Evolutionary conservation across 2,888 invertebrate genomes (phyloP), one percentile per base, ranked within the genome.

Genomic region (Orchestes rusci): DNA sequence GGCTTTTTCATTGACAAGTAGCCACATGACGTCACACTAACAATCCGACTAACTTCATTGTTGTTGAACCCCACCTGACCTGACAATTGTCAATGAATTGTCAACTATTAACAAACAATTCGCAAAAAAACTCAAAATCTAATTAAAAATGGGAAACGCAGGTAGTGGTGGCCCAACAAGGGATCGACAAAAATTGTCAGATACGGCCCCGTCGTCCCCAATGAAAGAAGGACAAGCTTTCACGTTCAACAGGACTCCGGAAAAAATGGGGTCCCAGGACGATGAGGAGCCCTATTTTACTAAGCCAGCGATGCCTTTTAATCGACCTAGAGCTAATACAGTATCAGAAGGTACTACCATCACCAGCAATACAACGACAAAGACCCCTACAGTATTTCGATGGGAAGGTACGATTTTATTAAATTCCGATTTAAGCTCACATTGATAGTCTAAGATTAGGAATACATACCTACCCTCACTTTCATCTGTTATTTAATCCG

Each of bases 311-410:
- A 23, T 27, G 13, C 70, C 70, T 20, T 72, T 69, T 56, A 68
- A 71, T 39, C 73, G 84, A 42, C 80, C 78, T 53, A 74, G 85
- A 55, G 80, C 85, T 16, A 82, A 83, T 58, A 85, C 86, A 29
- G 58, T 59, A 28, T 59, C 58, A 13, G 59, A 59, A 35, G 58
- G 58, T 3, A 54, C 55, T n/a, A 53, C 48, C 75, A 74, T 48
- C 76, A 71, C 49, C 77, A 65, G 58, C 70, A 39, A 16, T 35
- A 74, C 74, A 55, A 73, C 74, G 56, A 48, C 64, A 29, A 66
- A 83, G 70, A 82, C 84, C 39, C 95, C 95, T 2, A 95, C 95
- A 40, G 94, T 95, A 31, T 89, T 95, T 64, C 91, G 94, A 65
- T 95, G 95, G 95, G 93, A 94, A 72, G 94, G 48, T 48, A 37